Percentiles rank a stretch among this genome's conserved stretches.
Evolutionary conservation across 2,888 invertebrate species (phyloP).

Genomic region (Spatulosminthurus flaviceps): DNA sequence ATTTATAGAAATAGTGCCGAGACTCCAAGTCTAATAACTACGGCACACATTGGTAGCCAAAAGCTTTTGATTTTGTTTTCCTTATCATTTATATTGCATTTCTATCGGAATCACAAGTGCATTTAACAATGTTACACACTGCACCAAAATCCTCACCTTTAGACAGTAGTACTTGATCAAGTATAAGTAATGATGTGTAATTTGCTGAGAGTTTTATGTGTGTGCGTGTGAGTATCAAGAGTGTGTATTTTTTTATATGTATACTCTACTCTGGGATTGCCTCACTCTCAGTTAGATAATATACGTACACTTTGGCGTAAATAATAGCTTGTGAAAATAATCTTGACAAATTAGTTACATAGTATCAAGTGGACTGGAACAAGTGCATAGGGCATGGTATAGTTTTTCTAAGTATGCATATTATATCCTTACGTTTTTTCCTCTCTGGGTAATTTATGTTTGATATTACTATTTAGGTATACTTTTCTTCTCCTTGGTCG

Average conservation of each 20-base stretch:
- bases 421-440: background rate
- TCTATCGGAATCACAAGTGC: conserved; percentile 9
- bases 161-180: too few relatives aligned
- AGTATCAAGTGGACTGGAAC: background rate
- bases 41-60: background rate
- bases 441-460: background rate
- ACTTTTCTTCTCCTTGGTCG: background rate
- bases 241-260: too few relatives aligned
- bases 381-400: too few relatives aligned
- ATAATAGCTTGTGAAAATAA: background rate
- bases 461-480: conserved; percentile 2
- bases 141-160: too few relatives aligned
- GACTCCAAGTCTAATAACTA: background rate
- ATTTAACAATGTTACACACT: background rate
- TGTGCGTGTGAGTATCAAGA: too few relatives aligned
- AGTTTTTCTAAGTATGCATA: too few relatives aligned
- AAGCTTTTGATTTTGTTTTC: conserved; percentile 5
- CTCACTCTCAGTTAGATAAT: too few relatives aligned
- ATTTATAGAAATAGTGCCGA: too few relatives aligned
- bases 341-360: conserved; percentile 4
- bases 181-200: too few relatives aligned
- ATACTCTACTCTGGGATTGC: too few relatives aligned
- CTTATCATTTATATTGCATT: conserved; percentile 18
- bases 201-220: too few relatives aligned
- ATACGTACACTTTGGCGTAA: too few relatives aligned